phyloP scores from a whole-genome alignment of 2,888 invertebrate species.

The Agrotis puta region DNA sequence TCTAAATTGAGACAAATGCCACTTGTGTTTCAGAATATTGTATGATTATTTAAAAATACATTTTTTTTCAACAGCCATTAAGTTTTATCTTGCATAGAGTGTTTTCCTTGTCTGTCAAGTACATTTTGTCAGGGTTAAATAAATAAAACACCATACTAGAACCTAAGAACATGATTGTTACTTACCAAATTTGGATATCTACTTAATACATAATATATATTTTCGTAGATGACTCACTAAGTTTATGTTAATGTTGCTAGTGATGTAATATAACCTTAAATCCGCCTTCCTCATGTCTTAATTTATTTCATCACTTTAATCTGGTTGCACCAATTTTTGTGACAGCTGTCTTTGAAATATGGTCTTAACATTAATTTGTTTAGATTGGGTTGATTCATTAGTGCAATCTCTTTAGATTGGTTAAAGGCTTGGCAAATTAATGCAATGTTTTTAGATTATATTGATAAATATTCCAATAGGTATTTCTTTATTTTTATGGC shows the following conservation, averaged over 20 bases:
- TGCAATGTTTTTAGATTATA: slow-evolving; percentile 4
- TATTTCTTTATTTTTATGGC: neutral
- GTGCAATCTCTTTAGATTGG: slow-evolving; percentile 8
- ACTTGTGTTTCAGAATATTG: neutral
- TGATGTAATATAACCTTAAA: slow-evolving; percentile 65
- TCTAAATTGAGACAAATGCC: neutral
- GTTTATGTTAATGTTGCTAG: slow-evolving; percentile 53
- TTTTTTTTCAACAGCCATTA: neutral
- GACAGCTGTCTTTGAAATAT: slow-evolving; percentile 41
- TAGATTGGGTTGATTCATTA: neutral
- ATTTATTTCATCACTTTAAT: slow-evolving; percentile 48
- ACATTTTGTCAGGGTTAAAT: slow-evolving; percentile 51
- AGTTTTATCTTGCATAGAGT: slow-evolving; percentile 7
- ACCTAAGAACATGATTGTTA: slow-evolving; percentile 19
- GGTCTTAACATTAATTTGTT: slow-evolving; percentile 30
- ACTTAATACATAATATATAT: slow-evolving; percentile 41
- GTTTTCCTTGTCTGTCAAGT: slow-evolving; percentile 26
- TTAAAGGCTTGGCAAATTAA: neutral
- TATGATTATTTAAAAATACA: neutral
- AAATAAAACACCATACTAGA: slow-evolving; percentile 43
- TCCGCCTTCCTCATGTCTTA: slow-evolving; percentile 54
- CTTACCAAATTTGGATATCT: slow-evolving; percentile 38
- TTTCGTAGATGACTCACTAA: slow-evolving; percentile 58
- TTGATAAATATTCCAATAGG: slow-evolving; percentile 1
- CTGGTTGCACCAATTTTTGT: slow-evolving; percentile 40